These are phyloP conservation scores for Chelonoidis abingdonii DNA, from an alignment of 2,113 vertebrate species.

Conservation along the genomic window DNA sequence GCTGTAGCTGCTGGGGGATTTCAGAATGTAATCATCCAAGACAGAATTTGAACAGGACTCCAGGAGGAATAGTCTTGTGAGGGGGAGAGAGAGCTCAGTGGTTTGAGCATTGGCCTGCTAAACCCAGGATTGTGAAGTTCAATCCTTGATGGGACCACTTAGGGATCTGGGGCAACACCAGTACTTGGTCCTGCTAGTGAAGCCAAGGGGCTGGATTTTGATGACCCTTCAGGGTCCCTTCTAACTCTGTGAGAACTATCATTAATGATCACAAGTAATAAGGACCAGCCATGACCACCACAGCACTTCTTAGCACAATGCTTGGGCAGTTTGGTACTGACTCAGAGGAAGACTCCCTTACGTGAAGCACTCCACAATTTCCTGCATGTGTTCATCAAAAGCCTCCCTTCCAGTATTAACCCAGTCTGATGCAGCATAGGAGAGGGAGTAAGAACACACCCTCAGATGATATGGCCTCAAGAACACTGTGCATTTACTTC, in stretches of 20 bases:
- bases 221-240: too few relatives aligned
- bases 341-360: neutral
- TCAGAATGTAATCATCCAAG: neutral
- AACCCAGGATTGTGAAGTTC: too few relatives aligned
- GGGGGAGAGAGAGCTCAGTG: too few relatives aligned
- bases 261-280: neutral
- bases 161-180: too few relatives aligned
- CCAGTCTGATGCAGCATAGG: rapidly evolving
- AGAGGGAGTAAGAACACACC: rapidly evolving
- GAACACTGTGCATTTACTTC: neutral
- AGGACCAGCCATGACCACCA: neutral
- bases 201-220: too few relatives aligned
- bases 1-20: neutral
- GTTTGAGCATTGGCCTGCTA: too few relatives aligned
- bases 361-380: neutral
- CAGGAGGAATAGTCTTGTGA: constrained; percentile 7
- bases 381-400: neutral
- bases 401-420: neutral
- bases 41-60: neutral
- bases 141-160: too few relatives aligned
- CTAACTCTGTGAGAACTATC: neutral
- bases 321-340: rapidly evolving
- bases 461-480: rapidly evolving
- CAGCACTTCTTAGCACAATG: neutral
- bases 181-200: too few relatives aligned